Evolutionary conservation across 2,113 vertebrate genomes (phyloP).

Genomic region (Lagopus muta): DNA sequence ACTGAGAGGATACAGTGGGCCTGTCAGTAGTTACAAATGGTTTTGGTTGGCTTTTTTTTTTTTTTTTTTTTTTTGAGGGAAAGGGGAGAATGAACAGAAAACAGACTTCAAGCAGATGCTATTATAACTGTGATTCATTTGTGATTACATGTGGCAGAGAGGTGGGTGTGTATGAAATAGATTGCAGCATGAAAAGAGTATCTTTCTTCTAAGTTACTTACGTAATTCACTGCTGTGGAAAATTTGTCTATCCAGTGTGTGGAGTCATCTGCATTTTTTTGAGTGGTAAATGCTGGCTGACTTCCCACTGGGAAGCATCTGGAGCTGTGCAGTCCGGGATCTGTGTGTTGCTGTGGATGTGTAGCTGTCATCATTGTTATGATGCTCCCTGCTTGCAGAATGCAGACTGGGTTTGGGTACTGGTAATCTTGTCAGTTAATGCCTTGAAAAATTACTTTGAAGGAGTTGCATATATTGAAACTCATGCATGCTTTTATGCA

Average conservation of each 20-base stretch:
- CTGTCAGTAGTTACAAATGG: background rate
- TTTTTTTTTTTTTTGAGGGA: background rate
- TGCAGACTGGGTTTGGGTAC: background rate
- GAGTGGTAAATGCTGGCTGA: background rate
- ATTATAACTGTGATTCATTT: constrained; percentile 46
- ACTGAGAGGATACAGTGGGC: background rate
- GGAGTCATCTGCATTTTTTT: background rate
- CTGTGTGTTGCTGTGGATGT: rapidly evolving
- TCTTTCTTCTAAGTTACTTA: background rate
- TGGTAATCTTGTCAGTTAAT: background rate
- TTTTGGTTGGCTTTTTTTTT: no score
- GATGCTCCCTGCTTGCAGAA: background rate
- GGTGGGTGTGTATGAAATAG: constrained; percentile 45
- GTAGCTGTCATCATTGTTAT: background rate
- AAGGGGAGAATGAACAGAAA: background rate
- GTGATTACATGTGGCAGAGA: constrained; percentile 53
- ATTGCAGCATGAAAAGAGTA: constrained; percentile 8
- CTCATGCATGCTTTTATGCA: background rate
- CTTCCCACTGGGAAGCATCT: background rate
- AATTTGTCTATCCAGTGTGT: background rate
- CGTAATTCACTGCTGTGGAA: background rate
- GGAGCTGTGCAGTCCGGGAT: background rate
- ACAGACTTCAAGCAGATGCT: constrained; percentile 23
- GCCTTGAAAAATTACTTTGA: background rate
- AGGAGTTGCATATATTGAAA: background rate